Base-by-base conservation (phyloP, 1,140 invertebrate genomes). In the Ips typographus region DNA sequence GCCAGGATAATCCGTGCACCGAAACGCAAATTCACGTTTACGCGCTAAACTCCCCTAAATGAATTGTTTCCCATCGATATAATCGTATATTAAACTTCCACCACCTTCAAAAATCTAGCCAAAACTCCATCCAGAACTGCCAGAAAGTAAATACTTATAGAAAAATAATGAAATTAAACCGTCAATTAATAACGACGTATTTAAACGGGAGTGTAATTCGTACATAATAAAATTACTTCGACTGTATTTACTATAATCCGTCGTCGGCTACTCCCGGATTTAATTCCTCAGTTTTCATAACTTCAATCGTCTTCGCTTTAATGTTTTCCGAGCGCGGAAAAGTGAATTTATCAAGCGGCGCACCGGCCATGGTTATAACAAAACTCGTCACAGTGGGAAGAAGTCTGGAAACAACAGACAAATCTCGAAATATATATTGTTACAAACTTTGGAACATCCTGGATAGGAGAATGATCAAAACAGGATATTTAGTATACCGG, bases 221-320 rank as follows among this genome's bases (percentile, higher is more conserved):
- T 77, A 79, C 76, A 73, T 80, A 80, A 80, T 80, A 77, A 74
- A 79, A 80, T 80, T 65, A 80, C 76, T 76, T 74, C 76, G 74
- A 78, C 75, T 80, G 77, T 79, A 78, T 78, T 78, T 78, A 76
- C 72, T 74, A 78, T 78, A 76, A 77, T 78, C 77, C 64, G 4
- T 43, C 65, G 65, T 65, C 75, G 73, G 72, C 75, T 72, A 72
- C 73, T 72, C 70, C 60, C 62, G 72, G 77, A 79, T 80, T 80
- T 80, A 79, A 79, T 79, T 80, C 79, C 77, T 79, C 76, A 76
- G 76, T 76, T 80, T 80, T 80, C 78, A 80, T 80, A 80, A 80
- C 79, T 80, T 79, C 79, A 80, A 80, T 80, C 79, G 77, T 78
- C 77, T 80, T 78, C 77, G 74, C 77, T 80, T 80, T 79, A 79